Evolutionary conservation across 1,140 invertebrate species (phyloP).

Genomic region (roundworm (Caenorhabditis elegans)): WBcel235 BX284604.4:10150501-10151000

Average conservation of each 20-base stretch:
- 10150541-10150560: not conserved
- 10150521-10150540: not conserved
- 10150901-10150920: not conserved
- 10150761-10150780: not conserved
- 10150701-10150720: not conserved
- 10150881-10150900: not conserved
- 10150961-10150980: not conserved
- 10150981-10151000: not conserved
- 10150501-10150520: constrained; percentile 31
- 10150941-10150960: not conserved
- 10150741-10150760: not conserved
- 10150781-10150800: not conserved
- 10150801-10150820: not conserved
- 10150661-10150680: not conserved
- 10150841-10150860: constrained; percentile 8
- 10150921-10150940: not conserved
- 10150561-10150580: constrained; percentile 8
- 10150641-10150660: not conserved
- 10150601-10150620: not conserved
- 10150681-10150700: not conserved
- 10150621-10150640: not conserved
- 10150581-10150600: constrained; percentile 20
- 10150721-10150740: not conserved
- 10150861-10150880: constrained; percentile 5
- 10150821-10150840: not conserved